Conservation (phyloP, 2,113 vertebrate species). For the Dryoscopus gambensis region DNA sequence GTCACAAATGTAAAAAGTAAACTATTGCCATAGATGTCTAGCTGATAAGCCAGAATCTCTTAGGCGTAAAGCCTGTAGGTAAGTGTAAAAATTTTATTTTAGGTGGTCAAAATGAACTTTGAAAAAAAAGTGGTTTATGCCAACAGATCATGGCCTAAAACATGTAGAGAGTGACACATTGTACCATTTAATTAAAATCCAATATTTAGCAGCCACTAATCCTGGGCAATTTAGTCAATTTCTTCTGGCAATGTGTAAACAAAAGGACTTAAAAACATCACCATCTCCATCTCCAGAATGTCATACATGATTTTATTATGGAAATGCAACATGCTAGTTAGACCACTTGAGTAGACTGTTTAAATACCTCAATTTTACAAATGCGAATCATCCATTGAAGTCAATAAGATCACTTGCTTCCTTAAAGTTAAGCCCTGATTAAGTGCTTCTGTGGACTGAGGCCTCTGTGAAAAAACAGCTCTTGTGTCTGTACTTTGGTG, state of each 20-base stretch:
- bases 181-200: conserved; percentile 48
- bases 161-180: background rate
- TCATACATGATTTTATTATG: background rate
- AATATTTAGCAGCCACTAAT: conserved; percentile 14
- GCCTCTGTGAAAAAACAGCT: background rate
- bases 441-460: background rate
- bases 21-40: background rate
- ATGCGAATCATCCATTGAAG: background rate
- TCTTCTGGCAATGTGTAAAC: conserved; percentile 6
- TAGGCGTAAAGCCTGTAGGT: background rate
- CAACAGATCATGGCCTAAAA: background rate
- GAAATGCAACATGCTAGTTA: conserved; percentile 1
- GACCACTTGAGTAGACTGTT: background rate
- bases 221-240: conserved; percentile 14
- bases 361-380: conserved; percentile 26
- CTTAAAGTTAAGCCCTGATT: conserved; percentile 28
- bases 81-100: background rate
- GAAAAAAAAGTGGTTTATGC: background rate
- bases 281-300: background rate
- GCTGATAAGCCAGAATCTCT: conserved; percentile 10
- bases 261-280: conserved; percentile 7
- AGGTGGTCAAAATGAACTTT: background rate
- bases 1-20: conserved; percentile 2
- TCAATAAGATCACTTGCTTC: conserved; percentile 14
- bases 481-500: background rate